A percentile compares a stretch with the other conserved stretches of the same genome.
Evolutionary conservation across 2,797 vertebrate genomes (phyloP).

Genomic region (Sebastes wilsoni): DNA sequence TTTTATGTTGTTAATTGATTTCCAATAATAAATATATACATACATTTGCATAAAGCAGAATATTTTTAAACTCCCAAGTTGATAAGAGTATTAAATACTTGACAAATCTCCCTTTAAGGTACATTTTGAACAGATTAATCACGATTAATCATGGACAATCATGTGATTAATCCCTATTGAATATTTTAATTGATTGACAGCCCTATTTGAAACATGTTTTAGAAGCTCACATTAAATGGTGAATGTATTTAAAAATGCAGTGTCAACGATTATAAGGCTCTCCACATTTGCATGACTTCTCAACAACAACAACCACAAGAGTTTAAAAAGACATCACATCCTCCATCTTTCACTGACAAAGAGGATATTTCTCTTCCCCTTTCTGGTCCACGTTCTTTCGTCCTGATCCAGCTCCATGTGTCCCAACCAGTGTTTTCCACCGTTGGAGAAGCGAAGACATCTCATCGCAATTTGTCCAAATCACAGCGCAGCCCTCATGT

Average conservation of each 20-base stretch:
- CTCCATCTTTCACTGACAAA: conserved; percentile 9
- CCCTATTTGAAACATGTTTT: not conserved
- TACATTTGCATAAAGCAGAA: no score
- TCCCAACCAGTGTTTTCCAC: conserved; percentile 74
- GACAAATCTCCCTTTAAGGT: no score
- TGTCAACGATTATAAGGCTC: not conserved
- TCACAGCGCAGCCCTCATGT: conserved; percentile 58
- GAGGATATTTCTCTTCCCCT: not conserved
- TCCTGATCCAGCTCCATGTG: conserved; percentile 66
- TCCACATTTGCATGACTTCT: not conserved
- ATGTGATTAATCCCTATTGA: no score
- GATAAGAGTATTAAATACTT: no score
- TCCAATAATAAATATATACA: no score
- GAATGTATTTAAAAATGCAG: not conserved
- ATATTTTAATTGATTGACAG: no score
- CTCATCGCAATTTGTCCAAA: conserved; percentile 78
- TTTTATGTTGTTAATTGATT: no score
- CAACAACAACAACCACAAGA: conserved; percentile 16
- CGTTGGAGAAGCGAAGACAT: conserved; percentile 65
- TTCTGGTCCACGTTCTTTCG: conserved; percentile 47
- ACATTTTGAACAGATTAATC: no score
- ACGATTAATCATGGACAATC: no score
- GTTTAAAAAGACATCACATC: conserved; percentile 1
- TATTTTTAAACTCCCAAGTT: rapidly evolving
- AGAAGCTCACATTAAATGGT: not conserved